Evolutionary conservation across 2,888 invertebrate genomes (phyloP), one percentile per base, ranked within the genome.

Genomic region (Malthinus seriepunctatus): DNA sequence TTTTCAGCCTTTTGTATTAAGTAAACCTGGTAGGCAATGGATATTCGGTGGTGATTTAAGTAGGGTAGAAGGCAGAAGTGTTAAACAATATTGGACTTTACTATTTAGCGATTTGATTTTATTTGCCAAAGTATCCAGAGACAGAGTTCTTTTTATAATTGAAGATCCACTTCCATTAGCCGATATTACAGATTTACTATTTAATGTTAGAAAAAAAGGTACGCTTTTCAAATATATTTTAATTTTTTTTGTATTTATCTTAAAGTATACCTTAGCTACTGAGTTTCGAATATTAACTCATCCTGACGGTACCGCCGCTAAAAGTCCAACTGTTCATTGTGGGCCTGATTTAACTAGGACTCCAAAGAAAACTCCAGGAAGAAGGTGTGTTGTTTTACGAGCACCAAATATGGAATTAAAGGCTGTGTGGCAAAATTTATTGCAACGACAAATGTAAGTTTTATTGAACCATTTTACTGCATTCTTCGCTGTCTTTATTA

Each of bases 371-470:
- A 81, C 80, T 50, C 83, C 87, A 0, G 81, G 88, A 50, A 84
- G 88, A 67, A 83, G 89, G 67, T 88, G 90, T 12, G 79, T 93
- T 9, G 85, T 90, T 1, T 78, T 94, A 9, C 81, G 93, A 49
- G 92, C 93, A 1, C 93, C 93, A 0, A 91, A 89, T 1, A 83
- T 89, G 57, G 93, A 93, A 75, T 79, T 93, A 35, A 94, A 94
- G 75, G 93, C 93, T 34, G 92, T 93, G 7, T 94, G 93, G 93
- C 93, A 93, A 79, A 93, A 92, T 78, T 82, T 93, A 55, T 82
- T 94, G 15, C 91, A 93, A 72, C 83, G 93, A 63, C 93, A 93
- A 81, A 91, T 93, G 93, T 93, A 79, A 87, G 88, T 82, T 8
- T 23, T 23, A 3, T 5, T 5, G 23, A 23, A 5, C 23, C 2